A percentile compares a stretch with the other conserved stretches of the same genome.
Conservation (phyloP, 2,113 vertebrate species). For the Pluvialis apricaria region DNA sequence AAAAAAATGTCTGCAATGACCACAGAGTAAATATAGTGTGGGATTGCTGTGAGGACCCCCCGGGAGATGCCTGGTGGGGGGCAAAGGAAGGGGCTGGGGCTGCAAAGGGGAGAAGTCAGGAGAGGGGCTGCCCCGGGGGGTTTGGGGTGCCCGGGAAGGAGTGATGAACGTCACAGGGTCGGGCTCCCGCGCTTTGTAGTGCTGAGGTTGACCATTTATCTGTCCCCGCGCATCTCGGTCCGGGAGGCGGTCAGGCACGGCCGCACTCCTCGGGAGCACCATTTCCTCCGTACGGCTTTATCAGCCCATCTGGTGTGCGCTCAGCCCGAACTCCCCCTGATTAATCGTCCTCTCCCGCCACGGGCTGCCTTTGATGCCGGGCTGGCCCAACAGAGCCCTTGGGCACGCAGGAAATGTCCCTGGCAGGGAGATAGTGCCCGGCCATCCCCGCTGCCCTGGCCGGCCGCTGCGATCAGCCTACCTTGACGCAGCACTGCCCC, state of each 20-base stretch:
- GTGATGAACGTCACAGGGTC: neutral
- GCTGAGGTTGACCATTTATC: constrained; percentile 52
- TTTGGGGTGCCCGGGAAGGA: neutral
- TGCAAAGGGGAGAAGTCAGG: neutral
- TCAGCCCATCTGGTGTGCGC: constrained; percentile 86
- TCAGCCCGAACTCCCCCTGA: constrained; percentile 82
- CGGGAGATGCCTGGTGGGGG: accelerated
- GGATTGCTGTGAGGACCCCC: neutral
- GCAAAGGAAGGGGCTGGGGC: neutral
- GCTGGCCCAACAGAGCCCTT: constrained; percentile 68
- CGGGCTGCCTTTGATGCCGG: constrained; percentile 80
- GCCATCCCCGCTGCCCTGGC: constrained; percentile 59
- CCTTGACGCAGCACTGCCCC: constrained; percentile 69
- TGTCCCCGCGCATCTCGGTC: constrained; percentile 63
- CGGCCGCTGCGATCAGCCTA: constrained; percentile 60
- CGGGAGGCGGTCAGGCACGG: constrained; percentile 70
- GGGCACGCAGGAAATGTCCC: constrained; percentile 73
- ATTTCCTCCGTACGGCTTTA: constrained; percentile 84
- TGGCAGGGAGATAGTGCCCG: constrained; percentile 61
- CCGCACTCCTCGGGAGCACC: constrained; percentile 78
- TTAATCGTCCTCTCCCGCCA: constrained; percentile 78
- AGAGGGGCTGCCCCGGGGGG: accelerated
- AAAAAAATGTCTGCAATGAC: constrained; percentile 48
- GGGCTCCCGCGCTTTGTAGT: constrained; percentile 26
- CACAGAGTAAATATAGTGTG: constrained; percentile 2